Evolutionary conservation across 2,797 vertebrate species (phyloP).

Genomic region (Agapornis canus): DNA sequence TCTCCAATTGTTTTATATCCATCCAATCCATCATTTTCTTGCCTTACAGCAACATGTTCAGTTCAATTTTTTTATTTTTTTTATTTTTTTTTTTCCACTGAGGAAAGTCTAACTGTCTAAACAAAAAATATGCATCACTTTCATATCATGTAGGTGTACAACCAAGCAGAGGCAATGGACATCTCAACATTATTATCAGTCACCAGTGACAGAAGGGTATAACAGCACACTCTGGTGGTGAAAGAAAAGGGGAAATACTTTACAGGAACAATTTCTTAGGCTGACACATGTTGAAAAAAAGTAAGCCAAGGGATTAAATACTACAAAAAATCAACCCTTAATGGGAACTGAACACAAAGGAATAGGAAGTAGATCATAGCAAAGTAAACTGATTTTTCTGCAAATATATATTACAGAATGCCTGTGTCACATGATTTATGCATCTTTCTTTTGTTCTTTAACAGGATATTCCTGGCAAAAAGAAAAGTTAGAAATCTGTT

Average conservation of each 20-base stretch:
- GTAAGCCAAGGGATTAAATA: not conserved
- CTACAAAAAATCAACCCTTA: not conserved
- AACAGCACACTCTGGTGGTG: not conserved
- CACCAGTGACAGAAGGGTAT: not conserved
- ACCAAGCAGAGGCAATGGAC: not conserved
- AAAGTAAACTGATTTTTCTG: not conserved
- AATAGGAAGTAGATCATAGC: not conserved
- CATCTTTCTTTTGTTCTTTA: not conserved
- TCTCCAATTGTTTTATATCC: slow-evolving; percentile 32
- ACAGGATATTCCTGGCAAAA: not conserved
- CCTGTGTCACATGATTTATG: rapidly evolving
- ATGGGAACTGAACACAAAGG: not conserved
- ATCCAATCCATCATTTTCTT: slow-evolving; percentile 37
- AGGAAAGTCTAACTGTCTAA: not conserved
- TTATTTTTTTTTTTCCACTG: not conserved
- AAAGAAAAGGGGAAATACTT: not conserved
- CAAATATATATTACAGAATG: not conserved
- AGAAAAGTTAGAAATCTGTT: not conserved
- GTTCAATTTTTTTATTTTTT: not conserved
- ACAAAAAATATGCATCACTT: not conserved
- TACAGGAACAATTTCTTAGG: not conserved
- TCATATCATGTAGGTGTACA: not conserved
- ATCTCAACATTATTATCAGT: not conserved
- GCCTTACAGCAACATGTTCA: not conserved
- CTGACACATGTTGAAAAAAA: not conserved